phyloP scores from a whole-genome alignment of 2,888 invertebrate genomes.

The Macropis europaea region DNA sequence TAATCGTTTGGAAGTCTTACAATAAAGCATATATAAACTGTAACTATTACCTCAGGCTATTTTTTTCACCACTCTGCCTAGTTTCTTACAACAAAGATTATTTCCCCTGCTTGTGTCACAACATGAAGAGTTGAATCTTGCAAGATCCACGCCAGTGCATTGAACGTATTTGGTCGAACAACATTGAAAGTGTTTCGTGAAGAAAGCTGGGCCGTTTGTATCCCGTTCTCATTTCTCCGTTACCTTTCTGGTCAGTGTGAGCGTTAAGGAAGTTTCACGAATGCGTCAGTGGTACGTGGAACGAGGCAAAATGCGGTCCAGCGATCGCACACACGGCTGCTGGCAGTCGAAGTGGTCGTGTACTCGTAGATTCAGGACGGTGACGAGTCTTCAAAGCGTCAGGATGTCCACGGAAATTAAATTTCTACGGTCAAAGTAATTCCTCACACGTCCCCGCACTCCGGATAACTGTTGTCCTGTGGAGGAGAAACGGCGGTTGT shows the following conservation, averaged over 20 bases:
- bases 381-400: conserved; percentile 53
- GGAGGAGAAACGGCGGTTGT: conserved; percentile 5
- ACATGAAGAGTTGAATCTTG: too few species aligned
- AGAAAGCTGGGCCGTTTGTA: neutral
- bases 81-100: too few species aligned
- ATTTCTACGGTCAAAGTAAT: conserved; percentile 62
- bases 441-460: conserved; percentile 57
- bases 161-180: neutral
- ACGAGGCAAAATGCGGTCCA: conserved; percentile 8
- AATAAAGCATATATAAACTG: too few species aligned
- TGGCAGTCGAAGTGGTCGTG: neutral
- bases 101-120: too few species aligned
- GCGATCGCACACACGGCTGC: neutral
- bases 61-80: too few species aligned
- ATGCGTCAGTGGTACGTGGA: conserved; percentile 30
- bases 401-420: conserved; percentile 58
- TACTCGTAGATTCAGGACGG: conserved; percentile 29
- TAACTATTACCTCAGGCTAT: too few species aligned
- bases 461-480: conserved; percentile 52
- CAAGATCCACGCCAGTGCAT: neutral
- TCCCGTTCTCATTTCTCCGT: neutral
- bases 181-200: neutral
- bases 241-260: conserved; percentile 19
- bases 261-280: conserved; percentile 39
- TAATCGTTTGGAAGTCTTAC: too few species aligned